phyloP scores from a whole-genome alignment of 2,113 vertebrate genomes.

The Notothenia coriiceps region DNA sequence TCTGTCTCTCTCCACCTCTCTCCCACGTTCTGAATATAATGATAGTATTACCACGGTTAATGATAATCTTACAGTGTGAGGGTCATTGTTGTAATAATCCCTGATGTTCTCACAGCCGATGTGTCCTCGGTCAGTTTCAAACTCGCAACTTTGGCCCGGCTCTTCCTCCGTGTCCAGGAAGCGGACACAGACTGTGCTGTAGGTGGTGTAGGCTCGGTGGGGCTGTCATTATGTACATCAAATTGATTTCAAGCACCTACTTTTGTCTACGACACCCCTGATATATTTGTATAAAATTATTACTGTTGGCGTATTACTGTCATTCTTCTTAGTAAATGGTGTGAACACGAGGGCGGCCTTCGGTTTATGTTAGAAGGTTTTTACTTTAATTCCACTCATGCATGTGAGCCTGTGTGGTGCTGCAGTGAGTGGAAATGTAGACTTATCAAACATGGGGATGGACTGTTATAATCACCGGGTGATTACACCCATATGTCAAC shows the following conservation, averaged over 20 bases:
- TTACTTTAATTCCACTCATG: slow-evolving; percentile 53
- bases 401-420: slow-evolving; percentile 56
- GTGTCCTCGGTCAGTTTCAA: slow-evolving; percentile 56
- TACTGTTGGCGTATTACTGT: slow-evolving; percentile 68
- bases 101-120: slow-evolving; percentile 49
- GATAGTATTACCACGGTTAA: slow-evolving; percentile 80
- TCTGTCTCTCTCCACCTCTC: slow-evolving; percentile 49
- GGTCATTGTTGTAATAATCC: slow-evolving; percentile 67
- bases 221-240: slow-evolving; percentile 61
- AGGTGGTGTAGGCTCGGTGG: slow-evolving; percentile 34
- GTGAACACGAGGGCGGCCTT: slow-evolving; percentile 49
- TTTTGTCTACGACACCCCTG: slow-evolving; percentile 41
- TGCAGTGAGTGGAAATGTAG: slow-evolving; percentile 48
- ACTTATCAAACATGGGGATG: slow-evolving; percentile 62
- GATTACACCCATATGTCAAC: slow-evolving; percentile 48
- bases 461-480: slow-evolving; percentile 71
- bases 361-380: slow-evolving; percentile 43
- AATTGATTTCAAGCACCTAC: slow-evolving; percentile 57
- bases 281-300: slow-evolving; percentile 77
- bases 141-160: slow-evolving; percentile 28
- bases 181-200: slow-evolving; percentile 46
- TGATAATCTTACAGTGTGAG: slow-evolving; percentile 71
- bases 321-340: slow-evolving; percentile 55
- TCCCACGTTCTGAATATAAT: slow-evolving; percentile 65
- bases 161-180: slow-evolving; percentile 46